These are phyloP conservation scores for Polia nebulosa DNA, from an alignment of 2,888 invertebrate species.

Conservation along the genomic window DNA sequence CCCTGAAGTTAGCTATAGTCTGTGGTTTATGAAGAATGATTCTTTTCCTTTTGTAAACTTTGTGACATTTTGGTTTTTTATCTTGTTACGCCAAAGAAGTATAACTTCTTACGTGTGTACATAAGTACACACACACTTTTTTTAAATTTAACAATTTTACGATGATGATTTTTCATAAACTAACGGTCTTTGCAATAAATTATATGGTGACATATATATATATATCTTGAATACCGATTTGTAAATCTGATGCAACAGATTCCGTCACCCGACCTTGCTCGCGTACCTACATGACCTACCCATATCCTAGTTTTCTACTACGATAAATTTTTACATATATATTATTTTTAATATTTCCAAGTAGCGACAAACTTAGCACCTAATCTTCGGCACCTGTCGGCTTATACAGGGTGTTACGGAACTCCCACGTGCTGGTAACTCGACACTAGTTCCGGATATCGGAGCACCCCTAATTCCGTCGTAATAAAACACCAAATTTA, in stretches of 20 bases:
- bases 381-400: conserved; percentile 44
- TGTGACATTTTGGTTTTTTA: too few relatives aligned
- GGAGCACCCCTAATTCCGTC: conserved; percentile 64
- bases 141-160: too few relatives aligned
- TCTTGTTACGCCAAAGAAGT: too few relatives aligned
- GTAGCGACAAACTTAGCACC: conserved; percentile 54
- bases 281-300: background rate
- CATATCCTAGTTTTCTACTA: background rate
- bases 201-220: too few relatives aligned
- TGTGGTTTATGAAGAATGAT: too few relatives aligned
- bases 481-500: conserved; percentile 64
- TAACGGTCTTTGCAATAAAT: too few relatives aligned
- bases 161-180: too few relatives aligned
- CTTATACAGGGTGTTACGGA: conserved; percentile 44
- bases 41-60: too few relatives aligned
- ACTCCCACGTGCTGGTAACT: conserved; percentile 45
- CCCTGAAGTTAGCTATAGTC: too few relatives aligned
- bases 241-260: background rate
- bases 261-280: background rate
- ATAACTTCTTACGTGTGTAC: too few relatives aligned
- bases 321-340: background rate
- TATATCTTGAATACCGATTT: too few relatives aligned
- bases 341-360: conserved; percentile 20
- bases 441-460: conserved; percentile 59
- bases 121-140: too few relatives aligned